Conservation (phyloP, 2,888 invertebrate genomes). For the Lasioglossum vierecki region DNA sequence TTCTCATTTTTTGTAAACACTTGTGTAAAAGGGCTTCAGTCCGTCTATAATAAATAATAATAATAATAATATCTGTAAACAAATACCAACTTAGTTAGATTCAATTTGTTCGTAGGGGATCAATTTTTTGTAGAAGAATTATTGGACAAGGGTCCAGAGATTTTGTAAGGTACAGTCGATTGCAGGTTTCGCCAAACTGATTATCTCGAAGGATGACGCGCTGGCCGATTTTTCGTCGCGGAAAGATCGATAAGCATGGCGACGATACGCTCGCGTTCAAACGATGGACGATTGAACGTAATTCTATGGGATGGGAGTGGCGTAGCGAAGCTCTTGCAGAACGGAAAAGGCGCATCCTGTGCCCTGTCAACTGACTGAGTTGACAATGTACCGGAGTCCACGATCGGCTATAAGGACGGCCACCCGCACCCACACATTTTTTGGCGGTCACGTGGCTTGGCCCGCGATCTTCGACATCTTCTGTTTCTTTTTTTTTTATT, state of each 20-base stretch:
- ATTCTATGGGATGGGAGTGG: slow-evolving; percentile 75
- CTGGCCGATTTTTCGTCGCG: slow-evolving; percentile 48
- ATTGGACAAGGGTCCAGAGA: background rate
- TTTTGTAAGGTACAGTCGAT: background rate
- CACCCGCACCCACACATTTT: slow-evolving; percentile 66
- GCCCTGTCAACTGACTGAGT: slow-evolving; percentile 76
- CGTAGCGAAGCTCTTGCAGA: slow-evolving; percentile 69
- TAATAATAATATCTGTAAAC: background rate
- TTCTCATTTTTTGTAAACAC: no score
- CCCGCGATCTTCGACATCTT: background rate
- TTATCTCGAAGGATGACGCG: slow-evolving; percentile 62
- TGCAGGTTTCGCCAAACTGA: background rate
- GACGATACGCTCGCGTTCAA: slow-evolving; percentile 63
- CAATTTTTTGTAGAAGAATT: no score
- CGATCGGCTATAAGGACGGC: slow-evolving; percentile 59
- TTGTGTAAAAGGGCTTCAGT: no score
- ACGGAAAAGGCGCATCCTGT: slow-evolving; percentile 79
- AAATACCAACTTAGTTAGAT: background rate
- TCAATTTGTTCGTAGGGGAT: background rate
- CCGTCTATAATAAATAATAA: no score
- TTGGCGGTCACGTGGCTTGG: slow-evolving; percentile 37
- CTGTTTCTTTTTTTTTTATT: background rate
- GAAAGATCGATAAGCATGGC: slow-evolving; percentile 46
- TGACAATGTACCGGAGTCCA: slow-evolving; percentile 76
- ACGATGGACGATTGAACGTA: slow-evolving; percentile 75